phyloP scores from a whole-genome alignment of 1,140 invertebrate species.

The Aphelenchoides besseyi region DNA sequence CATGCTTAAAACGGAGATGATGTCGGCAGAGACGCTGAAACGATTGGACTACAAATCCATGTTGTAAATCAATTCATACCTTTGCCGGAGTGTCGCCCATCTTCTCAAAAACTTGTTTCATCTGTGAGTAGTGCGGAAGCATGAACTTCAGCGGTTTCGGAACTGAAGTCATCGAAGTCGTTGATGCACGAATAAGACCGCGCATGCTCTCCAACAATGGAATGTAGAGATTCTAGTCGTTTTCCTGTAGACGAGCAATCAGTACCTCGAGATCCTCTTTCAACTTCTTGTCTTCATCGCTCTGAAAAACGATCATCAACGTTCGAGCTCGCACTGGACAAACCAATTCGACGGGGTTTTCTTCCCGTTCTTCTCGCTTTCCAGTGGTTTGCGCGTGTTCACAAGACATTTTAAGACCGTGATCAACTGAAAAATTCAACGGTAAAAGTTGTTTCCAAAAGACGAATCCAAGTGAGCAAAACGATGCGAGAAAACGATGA shows the following conservation, averaged over 20 bases:
- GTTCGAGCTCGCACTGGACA: too few species aligned
- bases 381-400: too few species aligned
- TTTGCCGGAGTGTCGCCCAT: conserved; percentile 64
- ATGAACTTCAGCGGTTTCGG: conserved; percentile 98
- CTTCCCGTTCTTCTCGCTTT: neutral
- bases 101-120: conserved; percentile 84
- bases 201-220: conserved; percentile 82
- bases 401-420: too few species aligned
- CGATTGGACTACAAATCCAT: conserved; percentile 12
- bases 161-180: conserved; percentile 98
- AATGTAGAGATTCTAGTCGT: conserved; percentile 76
- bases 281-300: conserved; percentile 87
- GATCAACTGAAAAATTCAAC: too few species aligned
- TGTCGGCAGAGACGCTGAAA: conserved; percentile 77
- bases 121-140: conserved; percentile 82
- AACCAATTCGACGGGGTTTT: neutral
- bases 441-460: too few species aligned
- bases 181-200: conserved; percentile 85
- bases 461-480: too few species aligned
- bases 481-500: neutral
- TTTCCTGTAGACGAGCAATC: conserved; percentile 79
- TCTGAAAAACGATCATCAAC: conserved; percentile 63
- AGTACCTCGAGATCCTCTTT: conserved; percentile 90
- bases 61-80: conserved; percentile 26
- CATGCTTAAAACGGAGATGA: conserved; percentile 90